Conservation (phyloP, 2,113 vertebrate genomes). For the Callipepla squamata region DNA sequence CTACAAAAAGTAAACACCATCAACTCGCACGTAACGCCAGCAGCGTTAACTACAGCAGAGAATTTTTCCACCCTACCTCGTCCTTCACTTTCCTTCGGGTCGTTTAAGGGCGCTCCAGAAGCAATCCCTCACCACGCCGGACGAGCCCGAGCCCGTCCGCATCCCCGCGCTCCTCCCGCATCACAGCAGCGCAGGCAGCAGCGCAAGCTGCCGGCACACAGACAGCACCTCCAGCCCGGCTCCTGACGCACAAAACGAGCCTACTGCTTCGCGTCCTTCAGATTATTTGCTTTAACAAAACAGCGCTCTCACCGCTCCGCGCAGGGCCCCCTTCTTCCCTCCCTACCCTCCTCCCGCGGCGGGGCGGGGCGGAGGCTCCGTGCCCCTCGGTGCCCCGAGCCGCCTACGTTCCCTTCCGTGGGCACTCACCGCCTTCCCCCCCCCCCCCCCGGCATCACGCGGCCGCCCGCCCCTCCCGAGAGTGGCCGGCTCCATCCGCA, state of each 20-base stretch:
- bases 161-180: background rate
- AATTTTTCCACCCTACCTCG: background rate
- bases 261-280: fast-evolving
- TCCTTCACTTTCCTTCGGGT: background rate
- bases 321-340: background rate
- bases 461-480: background rate
- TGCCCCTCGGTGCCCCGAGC: background rate
- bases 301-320: background rate
- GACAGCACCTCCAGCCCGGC: background rate
- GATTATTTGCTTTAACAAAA: background rate
- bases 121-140: fast-evolving
- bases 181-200: fast-evolving
- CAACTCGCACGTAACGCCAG: background rate
- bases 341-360: background rate
- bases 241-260: background rate
- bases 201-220: fast-evolving
- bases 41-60: fast-evolving
- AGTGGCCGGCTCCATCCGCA: background rate
- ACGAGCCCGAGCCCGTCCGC: fast-evolving
- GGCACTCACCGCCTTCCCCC: background rate
- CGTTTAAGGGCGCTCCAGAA: background rate
- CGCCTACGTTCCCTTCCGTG: background rate
- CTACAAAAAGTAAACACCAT: background rate
- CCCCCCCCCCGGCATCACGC: background rate
- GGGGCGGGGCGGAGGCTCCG: background rate